Percentiles rank a stretch among this genome's conserved stretches.
phyloP scores from a whole-genome alignment of 2,888 invertebrate species.

The Xanthia icteritia region DNA sequence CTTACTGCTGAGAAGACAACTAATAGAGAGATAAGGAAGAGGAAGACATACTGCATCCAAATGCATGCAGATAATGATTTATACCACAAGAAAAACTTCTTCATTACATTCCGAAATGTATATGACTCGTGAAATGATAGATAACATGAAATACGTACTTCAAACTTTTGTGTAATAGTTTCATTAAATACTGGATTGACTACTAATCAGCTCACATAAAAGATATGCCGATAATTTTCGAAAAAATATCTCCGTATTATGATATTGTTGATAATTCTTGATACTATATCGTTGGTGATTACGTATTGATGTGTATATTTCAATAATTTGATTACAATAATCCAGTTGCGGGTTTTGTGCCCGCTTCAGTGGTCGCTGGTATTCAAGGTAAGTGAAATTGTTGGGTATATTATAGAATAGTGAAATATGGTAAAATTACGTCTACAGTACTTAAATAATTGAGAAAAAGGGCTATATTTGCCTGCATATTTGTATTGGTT shows the following conservation, averaged over 20 bases:
- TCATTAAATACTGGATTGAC: constrained; percentile 11
- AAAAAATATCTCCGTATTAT: constrained; percentile 50
- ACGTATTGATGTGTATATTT: constrained; percentile 75
- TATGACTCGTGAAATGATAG: neutral
- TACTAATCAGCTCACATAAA: constrained; percentile 41
- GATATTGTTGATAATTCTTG: constrained; percentile 67
- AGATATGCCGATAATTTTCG: constrained; percentile 57
- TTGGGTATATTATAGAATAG: neutral
- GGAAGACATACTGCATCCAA: neutral
- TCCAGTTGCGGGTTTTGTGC: constrained; percentile 74
- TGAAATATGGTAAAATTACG: neutral
- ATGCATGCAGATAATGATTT: neutral
- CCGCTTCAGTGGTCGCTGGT: constrained; percentile 69
- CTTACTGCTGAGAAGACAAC: too few relatives aligned
- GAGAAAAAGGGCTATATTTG: neutral
- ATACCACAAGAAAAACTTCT: neutral
- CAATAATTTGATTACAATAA: constrained; percentile 79
- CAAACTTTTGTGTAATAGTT: constrained; percentile 18
- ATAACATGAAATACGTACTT: constrained; percentile 1
- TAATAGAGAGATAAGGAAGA: neutral
- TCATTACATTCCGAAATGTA: neutral
- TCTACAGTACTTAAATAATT: neutral
- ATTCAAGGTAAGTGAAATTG: constrained; percentile 69
- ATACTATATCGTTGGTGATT: constrained; percentile 74
- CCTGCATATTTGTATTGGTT: neutral